Evolutionary conservation across 2,888 invertebrate species (phyloP), one percentile per base, ranked within the genome.

Genomic region (Orchestes rusci): DNA sequence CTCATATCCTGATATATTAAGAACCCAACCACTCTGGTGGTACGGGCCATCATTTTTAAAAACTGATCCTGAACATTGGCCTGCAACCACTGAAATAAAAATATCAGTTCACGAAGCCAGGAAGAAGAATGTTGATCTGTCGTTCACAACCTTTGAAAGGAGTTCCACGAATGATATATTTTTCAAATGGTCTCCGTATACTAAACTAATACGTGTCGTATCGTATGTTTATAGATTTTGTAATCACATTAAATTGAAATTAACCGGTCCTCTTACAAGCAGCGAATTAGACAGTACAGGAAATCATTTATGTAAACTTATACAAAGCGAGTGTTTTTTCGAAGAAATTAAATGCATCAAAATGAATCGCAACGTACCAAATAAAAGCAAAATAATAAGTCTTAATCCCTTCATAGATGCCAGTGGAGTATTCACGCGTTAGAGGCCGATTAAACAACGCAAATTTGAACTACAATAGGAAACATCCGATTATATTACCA

Each of bases 351-450:
- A 3, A 2, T 23, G 28, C 10, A 17, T 41, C n/a, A 19, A 15
- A 17, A n/a, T 19, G 2, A n/a, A 32, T 20, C 31, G 17, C 4
- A 19, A 4, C 7, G 10, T 39, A n/a, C 17, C 13, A 3, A 29
- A 33, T 8, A 17, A 30, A 8, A 43, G 41, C 18, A 44, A 36
- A 33, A 12, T 44, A 10, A 8, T 31, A 3, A 18, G 34, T 10
- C 17, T 48, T 8, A 39, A 48, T n/a, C 48, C 43, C 3, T 47
- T 47, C 32, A n/a, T 47, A 2, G 47, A 47, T 20, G 20, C 23
- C 12, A 15, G 27, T 5, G 16, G 43, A 13, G 1, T 48, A n/a
- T n/a, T n/a, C n/a, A 23, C 30, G 48, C 3, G 43, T 44, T 29
- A 44, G 48, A 4, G 48, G 48, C 12, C 16, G 48, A 30, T 13